Percentiles rank a stretch among this genome's conserved stretches.
These are phyloP conservation scores for Melieria crassipennis DNA, from an alignment of 2,888 invertebrate species.

Conservation along the genomic window DNA sequence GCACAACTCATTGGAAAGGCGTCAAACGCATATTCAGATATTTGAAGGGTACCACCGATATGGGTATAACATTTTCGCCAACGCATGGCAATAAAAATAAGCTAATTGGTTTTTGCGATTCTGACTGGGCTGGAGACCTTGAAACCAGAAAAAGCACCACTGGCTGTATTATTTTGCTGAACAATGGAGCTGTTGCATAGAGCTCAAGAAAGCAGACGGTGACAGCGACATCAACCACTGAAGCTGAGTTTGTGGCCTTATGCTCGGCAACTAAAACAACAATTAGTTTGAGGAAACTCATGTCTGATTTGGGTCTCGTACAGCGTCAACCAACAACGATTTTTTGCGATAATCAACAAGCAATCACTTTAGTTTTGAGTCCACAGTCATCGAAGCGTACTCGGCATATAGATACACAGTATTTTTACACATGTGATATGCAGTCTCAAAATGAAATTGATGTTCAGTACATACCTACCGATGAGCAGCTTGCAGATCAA, in stretches of 20 bases:
- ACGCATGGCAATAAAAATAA: background rate
- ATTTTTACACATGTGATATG: slow-evolving; percentile 27
- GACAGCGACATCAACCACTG: slow-evolving; percentile 4
- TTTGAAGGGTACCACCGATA: slow-evolving; percentile 21
- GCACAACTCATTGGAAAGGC: slow-evolving; percentile 20
- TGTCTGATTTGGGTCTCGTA: slow-evolving; percentile 5
- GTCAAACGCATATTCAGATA: slow-evolving; percentile 28
- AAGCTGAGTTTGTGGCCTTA: slow-evolving; percentile 8
- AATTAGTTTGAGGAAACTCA: slow-evolving; percentile 8
- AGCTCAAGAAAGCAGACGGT: slow-evolving; percentile 4
- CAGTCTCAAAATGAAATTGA: slow-evolving; percentile 27
- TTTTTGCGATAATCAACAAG: slow-evolving; percentile 9
- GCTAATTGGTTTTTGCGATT: background rate
- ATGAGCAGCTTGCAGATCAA: slow-evolving; percentile 26
- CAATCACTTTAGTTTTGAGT: slow-evolving; percentile 37
- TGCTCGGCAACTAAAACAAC: slow-evolving; percentile 17
- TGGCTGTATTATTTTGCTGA: slow-evolving; percentile 8
- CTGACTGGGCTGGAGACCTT: slow-evolving; percentile 21
- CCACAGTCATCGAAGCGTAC: slow-evolving; percentile 28
- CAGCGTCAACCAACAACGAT: slow-evolving; percentile 4
- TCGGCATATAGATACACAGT: slow-evolving; percentile 34
- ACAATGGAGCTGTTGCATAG: background rate
- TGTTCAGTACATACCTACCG: slow-evolving; percentile 21
- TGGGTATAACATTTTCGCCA: slow-evolving; percentile 27
- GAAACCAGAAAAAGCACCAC: slow-evolving; percentile 25